Evolutionary conservation across 2,888 invertebrate genomes (phyloP).

Genomic region (Campaea margaritaria): DNA sequence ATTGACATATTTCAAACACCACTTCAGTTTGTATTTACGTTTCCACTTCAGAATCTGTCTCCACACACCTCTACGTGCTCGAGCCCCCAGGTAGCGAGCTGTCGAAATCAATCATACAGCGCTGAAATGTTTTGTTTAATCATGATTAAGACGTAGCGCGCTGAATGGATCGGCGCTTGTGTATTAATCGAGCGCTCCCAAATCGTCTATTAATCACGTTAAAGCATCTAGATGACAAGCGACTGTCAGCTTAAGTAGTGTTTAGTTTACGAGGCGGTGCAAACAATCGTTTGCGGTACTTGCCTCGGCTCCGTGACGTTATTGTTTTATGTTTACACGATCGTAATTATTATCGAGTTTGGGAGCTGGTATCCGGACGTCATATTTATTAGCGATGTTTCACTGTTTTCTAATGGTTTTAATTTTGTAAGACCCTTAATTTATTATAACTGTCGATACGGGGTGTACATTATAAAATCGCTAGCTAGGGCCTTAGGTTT

Average conservation of each 20-base stretch:
- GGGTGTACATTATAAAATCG: neutral
- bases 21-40: no score
- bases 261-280: slow-evolving; percentile 74
- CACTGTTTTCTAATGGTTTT: no score
- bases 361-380: slow-evolving; percentile 14
- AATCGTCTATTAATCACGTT: slow-evolving; percentile 83
- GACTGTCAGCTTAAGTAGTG: slow-evolving; percentile 82
- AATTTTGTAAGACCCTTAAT: no score
- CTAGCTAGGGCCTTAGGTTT: no score
- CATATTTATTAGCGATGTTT: neutral
- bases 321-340: slow-evolving; percentile 74
- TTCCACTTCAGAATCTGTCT: no score
- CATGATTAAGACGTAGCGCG: slow-evolving; percentile 70
- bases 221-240: slow-evolving; percentile 82
- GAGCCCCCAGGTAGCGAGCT: slow-evolving; percentile 3
- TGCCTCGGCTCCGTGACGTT: slow-evolving; percentile 65
- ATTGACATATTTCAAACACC: no score
- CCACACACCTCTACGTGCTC: neutral
- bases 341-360: slow-evolving; percentile 60
- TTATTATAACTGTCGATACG: no score
- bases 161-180: slow-evolving; percentile 64
- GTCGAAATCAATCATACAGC: slow-evolving; percentile 57
- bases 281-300: slow-evolving; percentile 77
- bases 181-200: slow-evolving; percentile 76
- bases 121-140: slow-evolving; percentile 66